Conservation (phyloP, 2,888 invertebrate species). For the Drosophila testacea region DNA sequence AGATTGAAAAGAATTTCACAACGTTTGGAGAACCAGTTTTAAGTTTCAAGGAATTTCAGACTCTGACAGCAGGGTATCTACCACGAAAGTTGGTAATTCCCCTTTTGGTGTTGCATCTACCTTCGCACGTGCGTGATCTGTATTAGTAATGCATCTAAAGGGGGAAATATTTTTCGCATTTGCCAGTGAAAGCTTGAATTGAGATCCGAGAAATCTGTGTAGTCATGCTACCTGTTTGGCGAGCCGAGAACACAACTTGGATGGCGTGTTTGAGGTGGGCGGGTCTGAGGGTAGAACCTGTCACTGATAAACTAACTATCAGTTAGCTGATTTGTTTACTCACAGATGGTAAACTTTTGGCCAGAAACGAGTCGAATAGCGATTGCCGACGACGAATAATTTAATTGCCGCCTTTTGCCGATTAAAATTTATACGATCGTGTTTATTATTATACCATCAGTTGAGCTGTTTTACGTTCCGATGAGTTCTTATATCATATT, state of each 20-base stretch:
- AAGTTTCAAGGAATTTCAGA: not conserved
- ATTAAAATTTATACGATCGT: conserved; percentile 52
- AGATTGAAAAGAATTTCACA: conserved; percentile 4
- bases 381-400: not conserved
- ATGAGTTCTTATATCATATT: conserved; percentile 34
- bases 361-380: conserved; percentile 3
- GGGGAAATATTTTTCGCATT: conserved; percentile 17
- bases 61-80: not conserved
- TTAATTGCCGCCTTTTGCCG: conserved; percentile 44
- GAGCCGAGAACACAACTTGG: not conserved
- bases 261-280: conserved; percentile 4
- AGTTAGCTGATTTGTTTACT: conserved; percentile 24
- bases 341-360: conserved; percentile 10
- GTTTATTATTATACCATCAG: conserved; percentile 34
- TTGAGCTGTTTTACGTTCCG: conserved; percentile 5
- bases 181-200: conserved; percentile 32
- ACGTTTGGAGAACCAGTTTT: not conserved
- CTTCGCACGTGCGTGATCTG: conserved; percentile 46
- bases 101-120: conserved; percentile 10
- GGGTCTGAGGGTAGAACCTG: conserved; percentile 4
- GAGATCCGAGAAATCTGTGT: conserved; percentile 32
- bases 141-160: conserved; percentile 26
- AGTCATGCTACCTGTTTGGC: conserved; percentile 11
- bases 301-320: conserved; percentile 15
- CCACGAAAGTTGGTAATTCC: conserved; percentile 25